Conservation (phyloP, 1,140 invertebrate genomes). For the Sitobion miscanthi region DNA sequence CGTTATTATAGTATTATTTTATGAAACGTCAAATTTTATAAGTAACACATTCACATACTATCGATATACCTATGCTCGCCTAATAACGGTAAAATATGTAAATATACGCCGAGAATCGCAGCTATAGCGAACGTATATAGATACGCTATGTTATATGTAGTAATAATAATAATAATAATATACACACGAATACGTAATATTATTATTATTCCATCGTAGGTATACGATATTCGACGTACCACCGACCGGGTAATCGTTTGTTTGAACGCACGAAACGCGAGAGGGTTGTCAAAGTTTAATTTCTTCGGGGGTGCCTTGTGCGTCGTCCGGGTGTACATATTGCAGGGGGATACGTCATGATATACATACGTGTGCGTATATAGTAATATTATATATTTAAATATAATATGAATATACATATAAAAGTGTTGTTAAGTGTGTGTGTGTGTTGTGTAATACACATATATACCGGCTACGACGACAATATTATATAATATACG, state of each 20-base stretch:
- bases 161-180: background rate
- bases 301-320: background rate
- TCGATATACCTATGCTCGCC: background rate
- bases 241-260: slow-evolving; percentile 14
- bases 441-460: background rate
- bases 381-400: background rate
- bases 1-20: background rate
- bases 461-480: background rate
- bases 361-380: background rate
- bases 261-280: slow-evolving; percentile 21
- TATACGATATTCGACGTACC: slow-evolving; percentile 23
- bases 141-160: background rate
- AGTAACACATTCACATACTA: slow-evolving; percentile 16
- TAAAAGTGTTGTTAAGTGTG: background rate
- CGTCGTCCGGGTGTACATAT: background rate
- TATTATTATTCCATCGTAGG: background rate
- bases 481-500: background rate
- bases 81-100: slow-evolving; percentile 11
- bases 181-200: slow-evolving; percentile 4
- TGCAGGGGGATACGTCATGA: background rate
- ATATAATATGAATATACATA: background rate
- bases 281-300: slow-evolving; percentile 26
- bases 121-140: background rate
- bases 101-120: background rate
- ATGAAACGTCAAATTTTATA: background rate